These are phyloP conservation scores for Origma solitaria DNA, from an alignment of 2,113 vertebrate species.

Conservation along the genomic window DNA sequence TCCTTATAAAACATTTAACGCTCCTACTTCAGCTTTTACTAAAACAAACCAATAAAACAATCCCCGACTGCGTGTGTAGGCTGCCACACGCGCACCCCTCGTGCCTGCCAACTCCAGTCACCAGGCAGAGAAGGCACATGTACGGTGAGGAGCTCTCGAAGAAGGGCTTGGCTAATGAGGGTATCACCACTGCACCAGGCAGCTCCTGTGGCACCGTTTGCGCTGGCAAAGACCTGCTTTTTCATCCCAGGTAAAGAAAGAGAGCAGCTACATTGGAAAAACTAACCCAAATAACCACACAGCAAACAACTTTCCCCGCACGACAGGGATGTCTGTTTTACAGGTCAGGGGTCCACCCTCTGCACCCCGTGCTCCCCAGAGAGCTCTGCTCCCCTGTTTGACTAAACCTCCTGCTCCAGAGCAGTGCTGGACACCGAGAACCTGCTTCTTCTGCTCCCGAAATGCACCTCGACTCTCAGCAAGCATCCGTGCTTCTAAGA, in stretches of 20 bases:
- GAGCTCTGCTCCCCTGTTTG: not conserved
- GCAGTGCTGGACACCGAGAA: not conserved
- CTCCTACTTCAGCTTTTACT: slow-evolving; percentile 8
- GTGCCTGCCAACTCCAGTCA: not conserved
- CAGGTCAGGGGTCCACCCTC: accelerated
- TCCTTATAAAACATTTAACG: slow-evolving; percentile 3
- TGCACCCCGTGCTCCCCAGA: not conserved
- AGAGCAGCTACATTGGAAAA: not conserved
- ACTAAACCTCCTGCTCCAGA: not conserved
- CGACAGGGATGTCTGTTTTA: not conserved
- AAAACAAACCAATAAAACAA: slow-evolving; percentile 12
- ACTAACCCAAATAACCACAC: not conserved
- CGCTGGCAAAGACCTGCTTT: not conserved
- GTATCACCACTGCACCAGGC: not conserved
- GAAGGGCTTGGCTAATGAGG: not conserved
- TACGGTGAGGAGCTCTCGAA: not conserved
- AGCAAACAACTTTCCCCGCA: not conserved
- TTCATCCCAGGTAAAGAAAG: not conserved
- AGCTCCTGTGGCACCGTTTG: not conserved
- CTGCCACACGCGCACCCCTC: not conserved
- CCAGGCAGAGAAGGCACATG: not conserved
- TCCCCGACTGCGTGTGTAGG: not conserved
- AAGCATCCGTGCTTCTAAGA: not conserved
- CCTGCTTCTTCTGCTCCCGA: not conserved
- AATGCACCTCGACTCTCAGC: not conserved